Conservation (phyloP, 2,797 vertebrate species). For the Lepilemur ruficaudatus region DNA sequence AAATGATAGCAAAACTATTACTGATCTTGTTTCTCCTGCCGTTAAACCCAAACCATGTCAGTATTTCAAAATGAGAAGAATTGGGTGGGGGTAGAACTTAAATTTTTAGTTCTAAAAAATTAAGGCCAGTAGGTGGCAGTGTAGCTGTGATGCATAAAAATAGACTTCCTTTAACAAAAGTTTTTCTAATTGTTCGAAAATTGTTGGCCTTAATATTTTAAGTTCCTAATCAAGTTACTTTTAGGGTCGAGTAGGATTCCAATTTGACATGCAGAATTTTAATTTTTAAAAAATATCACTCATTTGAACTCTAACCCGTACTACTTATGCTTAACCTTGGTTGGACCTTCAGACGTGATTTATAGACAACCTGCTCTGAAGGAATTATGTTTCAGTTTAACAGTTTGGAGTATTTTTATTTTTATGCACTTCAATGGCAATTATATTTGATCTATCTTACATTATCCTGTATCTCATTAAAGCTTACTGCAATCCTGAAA, state of each 20-base stretch:
- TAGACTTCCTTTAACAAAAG: background rate
- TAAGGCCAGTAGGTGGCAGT: background rate
- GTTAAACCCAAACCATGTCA: background rate
- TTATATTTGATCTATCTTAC: slow-evolving; percentile 51
- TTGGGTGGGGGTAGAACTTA: background rate
- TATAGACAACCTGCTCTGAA: background rate
- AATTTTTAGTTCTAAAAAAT: slow-evolving; percentile 32
- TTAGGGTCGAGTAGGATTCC: background rate
- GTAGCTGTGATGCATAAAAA: background rate
- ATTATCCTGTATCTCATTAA: slow-evolving; percentile 26
- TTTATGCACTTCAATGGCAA: background rate
- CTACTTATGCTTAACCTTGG: background rate
- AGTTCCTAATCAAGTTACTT: background rate
- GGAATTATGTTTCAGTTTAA: background rate
- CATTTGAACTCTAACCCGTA: background rate
- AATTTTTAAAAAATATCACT: background rate
- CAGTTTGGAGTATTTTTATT: background rate
- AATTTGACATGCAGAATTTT: slow-evolving; percentile 24
- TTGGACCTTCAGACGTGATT: background rate
- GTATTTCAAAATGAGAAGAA: background rate
- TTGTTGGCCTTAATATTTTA: background rate
- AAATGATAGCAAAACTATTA: background rate
- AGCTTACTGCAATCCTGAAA: background rate
- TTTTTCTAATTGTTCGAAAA: background rate
- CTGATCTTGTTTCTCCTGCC: background rate